Conservation (phyloP, 2,113 vertebrate species). For the Orycteropus afer region DNA sequence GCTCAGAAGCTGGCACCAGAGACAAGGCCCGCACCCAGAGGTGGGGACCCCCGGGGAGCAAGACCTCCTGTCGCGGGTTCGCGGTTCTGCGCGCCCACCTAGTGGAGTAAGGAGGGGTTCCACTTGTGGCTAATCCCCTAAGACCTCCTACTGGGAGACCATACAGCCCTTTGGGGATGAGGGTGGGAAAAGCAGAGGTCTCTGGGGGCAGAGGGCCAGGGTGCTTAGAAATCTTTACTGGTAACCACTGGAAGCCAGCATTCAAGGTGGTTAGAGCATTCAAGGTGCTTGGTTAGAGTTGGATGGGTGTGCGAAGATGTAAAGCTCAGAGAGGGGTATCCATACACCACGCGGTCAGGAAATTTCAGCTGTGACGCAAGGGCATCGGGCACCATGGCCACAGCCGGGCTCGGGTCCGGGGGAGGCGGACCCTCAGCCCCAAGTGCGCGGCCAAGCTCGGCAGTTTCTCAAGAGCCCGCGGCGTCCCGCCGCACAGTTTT, state of each 20-base stretch:
- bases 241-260: neutral
- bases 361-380: neutral
- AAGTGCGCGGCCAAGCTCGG: neutral
- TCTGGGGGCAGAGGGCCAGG: neutral
- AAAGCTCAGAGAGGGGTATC: neutral
- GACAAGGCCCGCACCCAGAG: neutral
- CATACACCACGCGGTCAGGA: neutral
- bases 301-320: neutral
- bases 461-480: neutral
- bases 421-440: neutral
- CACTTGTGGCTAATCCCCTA: neutral
- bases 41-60: neutral
- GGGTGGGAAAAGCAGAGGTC: neutral
- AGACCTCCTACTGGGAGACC: neutral
- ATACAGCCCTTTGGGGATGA: neutral
- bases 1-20: accelerated
- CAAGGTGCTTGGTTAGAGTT: neutral
- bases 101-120: neutral
- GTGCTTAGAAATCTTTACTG: neutral
- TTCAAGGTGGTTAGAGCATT: neutral
- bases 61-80: slow-evolving; percentile 75
- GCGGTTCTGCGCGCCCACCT: slow-evolving; percentile 64
- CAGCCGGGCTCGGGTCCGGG: neutral
- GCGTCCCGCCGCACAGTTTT: neutral
- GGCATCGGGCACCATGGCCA: neutral